These are phyloP conservation scores for Phengaris arion DNA, from an alignment of 2,888 invertebrate genomes.

Conservation along the genomic window DNA sequence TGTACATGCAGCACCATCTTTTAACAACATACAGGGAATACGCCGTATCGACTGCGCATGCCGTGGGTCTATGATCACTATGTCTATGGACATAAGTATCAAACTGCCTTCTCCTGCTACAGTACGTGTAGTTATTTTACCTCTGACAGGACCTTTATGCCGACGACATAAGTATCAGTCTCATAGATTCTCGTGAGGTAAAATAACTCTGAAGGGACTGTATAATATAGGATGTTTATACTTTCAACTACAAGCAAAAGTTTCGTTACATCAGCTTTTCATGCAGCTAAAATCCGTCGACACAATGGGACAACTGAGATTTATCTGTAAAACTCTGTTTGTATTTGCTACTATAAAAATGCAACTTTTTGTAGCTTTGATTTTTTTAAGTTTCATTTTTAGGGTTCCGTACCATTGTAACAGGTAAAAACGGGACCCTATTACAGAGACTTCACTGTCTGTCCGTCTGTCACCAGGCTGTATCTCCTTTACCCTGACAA, in stretches of 20 bases:
- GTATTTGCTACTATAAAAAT: background rate
- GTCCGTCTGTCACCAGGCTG: too few relatives aligned
- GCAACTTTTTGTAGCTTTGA: background rate
- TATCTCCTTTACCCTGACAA: too few relatives aligned
- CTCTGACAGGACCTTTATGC: too few relatives aligned
- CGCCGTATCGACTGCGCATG: background rate
- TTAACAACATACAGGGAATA: background rate
- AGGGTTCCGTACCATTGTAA: background rate
- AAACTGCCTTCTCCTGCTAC: background rate
- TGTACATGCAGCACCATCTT: constrained; percentile 2
- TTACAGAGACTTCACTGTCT: too few relatives aligned
- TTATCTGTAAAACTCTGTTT: background rate
- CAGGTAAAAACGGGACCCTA: too few relatives aligned
- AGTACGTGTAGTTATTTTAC: too few relatives aligned
- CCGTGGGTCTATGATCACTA: background rate
- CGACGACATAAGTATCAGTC: too few relatives aligned
- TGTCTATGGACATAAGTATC: background rate
- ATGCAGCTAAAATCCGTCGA: background rate
- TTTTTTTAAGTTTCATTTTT: background rate
- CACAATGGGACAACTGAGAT: background rate
- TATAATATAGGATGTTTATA: background rate
- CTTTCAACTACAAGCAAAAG: background rate
- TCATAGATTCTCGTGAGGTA: too few relatives aligned
- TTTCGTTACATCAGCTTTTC: background rate
- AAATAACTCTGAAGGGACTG: too few relatives aligned